Percentiles rank a stretch among this genome's conserved stretches.
phyloP scores from a whole-genome alignment of 2,113 vertebrate genomes.

The Proteles cristata region DNA sequence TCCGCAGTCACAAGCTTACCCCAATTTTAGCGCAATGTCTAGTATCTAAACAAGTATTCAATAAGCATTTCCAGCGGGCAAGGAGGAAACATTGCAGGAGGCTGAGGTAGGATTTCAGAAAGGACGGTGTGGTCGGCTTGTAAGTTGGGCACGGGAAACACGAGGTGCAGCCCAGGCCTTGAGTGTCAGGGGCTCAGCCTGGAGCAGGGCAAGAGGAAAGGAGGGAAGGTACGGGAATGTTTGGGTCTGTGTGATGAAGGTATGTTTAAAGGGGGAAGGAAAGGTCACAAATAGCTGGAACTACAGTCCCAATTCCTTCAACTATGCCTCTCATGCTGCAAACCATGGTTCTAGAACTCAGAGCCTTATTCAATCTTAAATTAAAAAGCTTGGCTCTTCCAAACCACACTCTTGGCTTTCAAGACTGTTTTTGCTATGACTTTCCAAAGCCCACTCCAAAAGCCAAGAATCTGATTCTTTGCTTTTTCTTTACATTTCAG shows the following conservation, averaged over 20 bases:
- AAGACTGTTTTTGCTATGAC: not conserved
- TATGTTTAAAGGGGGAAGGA: not conserved
- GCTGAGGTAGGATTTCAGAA: not conserved
- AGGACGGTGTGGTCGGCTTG: not conserved
- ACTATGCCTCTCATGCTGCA: not conserved
- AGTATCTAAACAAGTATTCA: not conserved
- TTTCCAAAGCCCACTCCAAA: slow-evolving; percentile 11
- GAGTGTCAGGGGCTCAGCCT: not conserved
- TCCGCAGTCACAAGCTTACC: not conserved
- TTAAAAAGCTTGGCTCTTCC: not conserved
- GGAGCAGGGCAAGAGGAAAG: not conserved
- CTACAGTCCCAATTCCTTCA: not conserved
- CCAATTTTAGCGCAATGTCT: not conserved
- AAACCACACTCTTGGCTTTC: not conserved
- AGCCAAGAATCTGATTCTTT: slow-evolving; percentile 14
- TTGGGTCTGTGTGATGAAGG: not conserved
- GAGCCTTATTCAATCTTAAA: not conserved
- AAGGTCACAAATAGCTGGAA: not conserved
- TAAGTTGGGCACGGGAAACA: not conserved
- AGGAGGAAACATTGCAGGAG: not conserved
- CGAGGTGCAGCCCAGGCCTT: not conserved
- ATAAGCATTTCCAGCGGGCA: not conserved
- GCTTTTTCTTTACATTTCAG: not conserved
- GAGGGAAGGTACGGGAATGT: not conserved
- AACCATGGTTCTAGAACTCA: not conserved